phyloP scores from a whole-genome alignment of 2,888 invertebrate genomes.

The Sinodicranocentrus sp. region DNA sequence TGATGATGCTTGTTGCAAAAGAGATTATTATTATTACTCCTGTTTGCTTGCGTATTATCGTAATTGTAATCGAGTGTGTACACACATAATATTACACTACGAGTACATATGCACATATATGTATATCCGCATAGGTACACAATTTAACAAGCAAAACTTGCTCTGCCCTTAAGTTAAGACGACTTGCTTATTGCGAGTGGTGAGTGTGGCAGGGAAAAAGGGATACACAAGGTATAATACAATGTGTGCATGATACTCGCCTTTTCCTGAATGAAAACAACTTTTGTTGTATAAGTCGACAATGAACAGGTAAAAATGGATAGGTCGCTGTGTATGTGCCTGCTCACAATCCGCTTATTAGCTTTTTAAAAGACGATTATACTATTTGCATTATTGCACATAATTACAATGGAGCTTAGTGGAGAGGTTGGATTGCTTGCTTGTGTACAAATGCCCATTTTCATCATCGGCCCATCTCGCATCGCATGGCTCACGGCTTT shows the following conservation, averaged over 20 bases:
- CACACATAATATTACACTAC: constrained; percentile 36
- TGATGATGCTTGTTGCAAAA: constrained; percentile 15
- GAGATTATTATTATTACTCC: constrained; percentile 62
- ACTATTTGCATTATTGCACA: constrained; percentile 74
- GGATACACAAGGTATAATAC: background rate
- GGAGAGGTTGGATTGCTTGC: constrained; percentile 48
- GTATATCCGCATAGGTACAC: background rate
- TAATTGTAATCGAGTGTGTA: constrained; percentile 65
- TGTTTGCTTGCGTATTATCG: constrained; percentile 59
- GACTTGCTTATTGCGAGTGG: background rate
- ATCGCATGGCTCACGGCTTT: constrained; percentile 41
- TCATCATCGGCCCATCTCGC: background rate
- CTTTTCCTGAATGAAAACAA: constrained; percentile 54
- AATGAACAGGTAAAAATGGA: background rate
- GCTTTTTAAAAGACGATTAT: constrained; percentile 73
- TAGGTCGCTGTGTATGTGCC: background rate
- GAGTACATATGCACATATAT: background rate
- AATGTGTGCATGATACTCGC: background rate
- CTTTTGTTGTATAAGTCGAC: constrained; percentile 1
- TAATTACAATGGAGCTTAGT: constrained; percentile 68
- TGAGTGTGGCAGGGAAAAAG: no score
- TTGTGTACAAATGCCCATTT: constrained; percentile 37
- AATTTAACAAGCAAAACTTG: background rate
- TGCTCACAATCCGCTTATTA: constrained; percentile 63
- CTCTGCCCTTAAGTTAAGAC: constrained; percentile 34